Conservation (phyloP, 2,113 vertebrate species). For the Microcebus murinus region DNA sequence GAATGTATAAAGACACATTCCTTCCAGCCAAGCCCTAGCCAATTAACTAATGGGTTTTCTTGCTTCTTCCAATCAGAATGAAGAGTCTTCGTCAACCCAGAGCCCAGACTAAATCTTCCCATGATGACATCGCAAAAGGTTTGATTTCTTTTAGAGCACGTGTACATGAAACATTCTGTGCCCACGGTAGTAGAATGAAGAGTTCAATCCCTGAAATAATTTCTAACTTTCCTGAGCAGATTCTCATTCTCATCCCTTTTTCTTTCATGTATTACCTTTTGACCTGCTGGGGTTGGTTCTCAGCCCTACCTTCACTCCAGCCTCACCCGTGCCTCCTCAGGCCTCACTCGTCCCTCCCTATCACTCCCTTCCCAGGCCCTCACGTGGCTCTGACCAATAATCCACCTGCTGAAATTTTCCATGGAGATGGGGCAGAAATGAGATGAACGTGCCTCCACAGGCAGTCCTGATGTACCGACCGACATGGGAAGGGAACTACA, state of each 20-base stretch:
- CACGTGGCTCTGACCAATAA: not conserved
- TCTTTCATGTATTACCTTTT: not conserved
- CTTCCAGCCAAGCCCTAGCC: not conserved
- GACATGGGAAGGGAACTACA: not conserved
- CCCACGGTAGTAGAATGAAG: not conserved
- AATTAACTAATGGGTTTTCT: not conserved
- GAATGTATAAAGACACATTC: not conserved
- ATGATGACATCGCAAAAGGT: slow-evolving; percentile 47
- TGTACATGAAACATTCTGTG: not conserved
- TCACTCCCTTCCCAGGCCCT: not conserved
- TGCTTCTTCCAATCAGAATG: slow-evolving; percentile 44
- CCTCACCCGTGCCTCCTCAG: not conserved
- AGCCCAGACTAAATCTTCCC: not conserved
- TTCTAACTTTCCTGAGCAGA: not conserved
- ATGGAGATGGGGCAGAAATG: not conserved
- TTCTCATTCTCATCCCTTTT: not conserved
- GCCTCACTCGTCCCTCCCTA: not conserved
- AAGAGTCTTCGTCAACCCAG: not conserved
- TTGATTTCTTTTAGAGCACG: not conserved
- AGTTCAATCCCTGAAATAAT: not conserved
- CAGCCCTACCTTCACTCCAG: not conserved
- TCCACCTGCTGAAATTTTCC: not conserved
- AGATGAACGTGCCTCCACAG: not conserved
- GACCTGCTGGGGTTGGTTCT: too few species aligned
- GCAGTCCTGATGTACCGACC: not conserved